Percentiles rank a stretch among this genome's conserved stretches.
Conservation (phyloP, 1,140 invertebrate genomes). For the Dendrolimus punctatus region DNA sequence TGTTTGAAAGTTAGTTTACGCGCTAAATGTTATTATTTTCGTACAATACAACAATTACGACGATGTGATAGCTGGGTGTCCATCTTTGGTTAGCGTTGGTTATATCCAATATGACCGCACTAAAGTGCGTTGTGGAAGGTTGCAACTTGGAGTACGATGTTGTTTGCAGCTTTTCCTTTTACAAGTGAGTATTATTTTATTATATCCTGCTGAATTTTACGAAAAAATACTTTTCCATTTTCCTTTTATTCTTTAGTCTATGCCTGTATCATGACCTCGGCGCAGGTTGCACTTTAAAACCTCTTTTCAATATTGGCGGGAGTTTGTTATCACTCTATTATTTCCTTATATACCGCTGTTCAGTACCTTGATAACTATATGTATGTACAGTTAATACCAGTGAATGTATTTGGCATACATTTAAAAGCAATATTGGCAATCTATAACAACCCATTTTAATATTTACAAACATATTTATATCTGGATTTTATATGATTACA, state of each 20-base stretch:
- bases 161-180: constrained; percentile 66
- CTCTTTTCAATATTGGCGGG: too few species aligned
- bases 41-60: constrained; percentile 36
- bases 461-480: too few species aligned
- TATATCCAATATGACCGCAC: constrained; percentile 47
- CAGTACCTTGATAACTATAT: too few species aligned
- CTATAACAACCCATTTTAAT: not conserved
- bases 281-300: too few species aligned
- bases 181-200: constrained; percentile 52
- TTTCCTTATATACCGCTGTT: too few species aligned
- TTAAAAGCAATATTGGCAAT: not conserved
- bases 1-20: constrained; percentile 69
- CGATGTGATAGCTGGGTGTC: constrained; percentile 49
- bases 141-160: constrained; percentile 67
- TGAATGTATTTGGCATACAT: not conserved
- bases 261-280: too few species aligned
- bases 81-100: constrained; percentile 40
- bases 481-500: too few species aligned
- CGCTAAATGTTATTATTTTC: constrained; percentile 60
- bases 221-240: constrained; percentile 1
- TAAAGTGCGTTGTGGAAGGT: constrained; percentile 64
- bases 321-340: too few species aligned
- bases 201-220: not conserved
- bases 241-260: constrained; percentile 5
- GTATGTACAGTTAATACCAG: too few species aligned